Conservation (phyloP, 2,113 vertebrate species). For the Bostrychus sinensis region DNA sequence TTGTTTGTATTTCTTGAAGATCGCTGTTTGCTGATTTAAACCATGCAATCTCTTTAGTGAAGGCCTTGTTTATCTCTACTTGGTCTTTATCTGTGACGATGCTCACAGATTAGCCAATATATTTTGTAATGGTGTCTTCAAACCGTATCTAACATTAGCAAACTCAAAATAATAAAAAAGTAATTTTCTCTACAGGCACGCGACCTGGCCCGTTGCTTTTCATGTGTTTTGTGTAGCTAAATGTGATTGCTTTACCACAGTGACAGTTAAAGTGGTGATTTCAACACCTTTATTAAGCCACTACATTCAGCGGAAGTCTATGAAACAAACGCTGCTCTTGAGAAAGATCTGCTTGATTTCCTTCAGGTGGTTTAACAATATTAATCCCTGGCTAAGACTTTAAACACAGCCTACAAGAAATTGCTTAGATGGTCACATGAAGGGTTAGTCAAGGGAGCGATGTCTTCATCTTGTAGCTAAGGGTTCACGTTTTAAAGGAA, state of each 20-base stretch:
- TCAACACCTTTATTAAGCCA: constrained; percentile 46
- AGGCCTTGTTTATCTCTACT: not conserved
- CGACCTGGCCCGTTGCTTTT: not conserved
- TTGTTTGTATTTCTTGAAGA: not conserved
- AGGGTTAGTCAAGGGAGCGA: too few relatives aligned
- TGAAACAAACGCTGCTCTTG: constrained; percentile 46
- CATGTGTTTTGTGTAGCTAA: too few relatives aligned
- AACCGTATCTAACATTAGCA: too few relatives aligned
- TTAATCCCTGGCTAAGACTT: constrained; percentile 7
- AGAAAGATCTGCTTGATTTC: constrained; percentile 46
- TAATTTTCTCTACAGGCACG: too few relatives aligned
- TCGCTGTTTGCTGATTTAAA: not conserved
- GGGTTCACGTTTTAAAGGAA: too few relatives aligned
- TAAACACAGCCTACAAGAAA: too few relatives aligned
- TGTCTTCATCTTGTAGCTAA: too few relatives aligned
- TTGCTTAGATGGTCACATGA: too few relatives aligned
- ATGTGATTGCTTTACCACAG: constrained; percentile 7
- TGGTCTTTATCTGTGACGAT: too few relatives aligned
- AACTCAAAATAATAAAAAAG: too few relatives aligned
- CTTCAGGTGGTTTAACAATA: constrained; percentile 22
- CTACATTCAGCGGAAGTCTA: constrained; percentile 66
- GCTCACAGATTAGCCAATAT: too few relatives aligned
- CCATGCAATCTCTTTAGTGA: not conserved
- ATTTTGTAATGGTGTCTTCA: too few relatives aligned
- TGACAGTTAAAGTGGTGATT: constrained; percentile 47